Base-by-base conservation (phyloP, 2,888 invertebrate species). In the Aquatica leii region DNA sequence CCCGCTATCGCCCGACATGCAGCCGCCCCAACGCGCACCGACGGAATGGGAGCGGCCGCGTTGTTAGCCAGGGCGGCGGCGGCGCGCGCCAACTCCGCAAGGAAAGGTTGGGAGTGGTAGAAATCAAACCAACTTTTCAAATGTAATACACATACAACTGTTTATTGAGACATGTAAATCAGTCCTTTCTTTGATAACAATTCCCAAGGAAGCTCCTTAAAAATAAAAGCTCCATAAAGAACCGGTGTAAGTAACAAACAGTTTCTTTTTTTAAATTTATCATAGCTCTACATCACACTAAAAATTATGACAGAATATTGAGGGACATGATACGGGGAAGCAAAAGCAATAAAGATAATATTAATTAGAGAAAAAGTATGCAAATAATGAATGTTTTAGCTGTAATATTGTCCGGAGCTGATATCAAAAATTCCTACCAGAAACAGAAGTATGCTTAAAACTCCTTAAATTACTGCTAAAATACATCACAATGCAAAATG, bases 401-500 rank as follows among this genome's bases (percentile, higher is more conserved):
- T 79, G 80, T 80, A 79, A 79, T 74, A 69, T 72, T 72, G 73
- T 73, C 65, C 70, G 74, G 75, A 76, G 75, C 73, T 72, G 70
- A 72, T n/a, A n/a, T 67, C 69, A 69, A 69, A 72, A 66, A 61
- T 70, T 64, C 66, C 65, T 71, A 70, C 66, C 64, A 66, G 71
- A 78, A 80, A 81, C 81, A 81, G 81, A 80, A 80, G 80, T 82
- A 80, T 75, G 73, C 71, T 65, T 70, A 71, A 78, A 17, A 79
- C 80, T 80, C 78, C 79, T 80, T 80, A 81, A 79, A 81, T 82
- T 82, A 82, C 82, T 77, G 82, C 83, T 83, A 82, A 83, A 82
- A 82, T 82, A 85, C 84, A 85, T 86, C 85, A 86, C 85, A 84
- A 89, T 89, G 89, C 89, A 89, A 90, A 88, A 88, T 88, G 88